A percentile compares a stretch with the other conserved stretches of the same genome.
Conservation (phyloP, 2,888 invertebrate genomes). For the Mythimna lalbum region DNA sequence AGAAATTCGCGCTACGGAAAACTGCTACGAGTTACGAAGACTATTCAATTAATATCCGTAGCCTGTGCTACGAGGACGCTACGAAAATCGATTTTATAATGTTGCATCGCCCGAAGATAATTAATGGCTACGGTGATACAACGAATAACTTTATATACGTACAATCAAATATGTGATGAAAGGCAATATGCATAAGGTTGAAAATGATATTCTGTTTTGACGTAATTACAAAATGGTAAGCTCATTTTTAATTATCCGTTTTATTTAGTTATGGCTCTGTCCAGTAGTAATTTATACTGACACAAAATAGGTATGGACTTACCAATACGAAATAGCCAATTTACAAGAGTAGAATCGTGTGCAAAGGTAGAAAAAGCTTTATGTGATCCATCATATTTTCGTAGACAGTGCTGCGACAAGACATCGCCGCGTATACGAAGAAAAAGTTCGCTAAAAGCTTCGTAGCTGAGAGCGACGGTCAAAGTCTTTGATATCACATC, state of each 20-base stretch:
- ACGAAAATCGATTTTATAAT: conserved; percentile 8
- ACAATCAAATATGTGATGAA: neutral
- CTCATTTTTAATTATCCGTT: neutral
- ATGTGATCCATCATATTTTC: conserved; percentile 18
- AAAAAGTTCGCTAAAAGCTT: conserved; percentile 5
- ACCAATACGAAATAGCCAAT: neutral
- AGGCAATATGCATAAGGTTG: neutral
- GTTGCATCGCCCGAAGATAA: neutral
- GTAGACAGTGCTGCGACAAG: conserved; percentile 11
- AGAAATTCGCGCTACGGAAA: conserved; percentile 1
- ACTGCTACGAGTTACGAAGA: conserved; percentile 17
- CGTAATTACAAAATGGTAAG: neutral
- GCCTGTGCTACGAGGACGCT: conserved; percentile 31
- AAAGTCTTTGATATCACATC: neutral
- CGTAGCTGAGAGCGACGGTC: neutral
- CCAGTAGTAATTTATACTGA: neutral
- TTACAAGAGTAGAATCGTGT: neutral
- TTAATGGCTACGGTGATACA: neutral
- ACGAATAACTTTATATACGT: neutral
- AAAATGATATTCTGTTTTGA: neutral
- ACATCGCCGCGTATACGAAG: neutral
- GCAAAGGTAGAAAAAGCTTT: neutral
- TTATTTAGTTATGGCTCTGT: neutral
- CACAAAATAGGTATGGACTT: neutral
- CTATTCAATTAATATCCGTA: conserved; percentile 21